These are phyloP conservation scores for Drosophila busckii DNA, from an alignment of 1,140 invertebrate genomes.

Conservation along the genomic window DNA sequence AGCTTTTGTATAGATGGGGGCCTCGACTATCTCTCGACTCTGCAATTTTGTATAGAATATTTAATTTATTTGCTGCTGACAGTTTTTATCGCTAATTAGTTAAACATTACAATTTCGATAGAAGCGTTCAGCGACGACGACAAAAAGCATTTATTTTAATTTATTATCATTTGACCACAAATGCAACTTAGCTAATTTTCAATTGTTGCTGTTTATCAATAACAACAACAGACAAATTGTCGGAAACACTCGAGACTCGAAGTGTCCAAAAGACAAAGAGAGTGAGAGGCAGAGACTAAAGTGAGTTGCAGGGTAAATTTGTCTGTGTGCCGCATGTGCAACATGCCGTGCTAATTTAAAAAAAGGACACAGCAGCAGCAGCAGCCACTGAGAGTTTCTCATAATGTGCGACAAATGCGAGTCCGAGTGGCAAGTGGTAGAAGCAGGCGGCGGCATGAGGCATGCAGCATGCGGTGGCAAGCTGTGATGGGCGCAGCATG, in stretches of 20 bases:
- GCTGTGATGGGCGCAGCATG: constrained; percentile 73
- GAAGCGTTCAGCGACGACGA: no score
- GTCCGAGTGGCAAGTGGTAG: constrained; percentile 5
- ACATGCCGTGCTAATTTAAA: constrained; percentile 74
- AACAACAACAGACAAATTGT: constrained; percentile 45
- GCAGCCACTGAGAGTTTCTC: constrained; percentile 56
- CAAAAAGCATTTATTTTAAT: constrained; percentile 55
- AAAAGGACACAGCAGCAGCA: constrained; percentile 61
- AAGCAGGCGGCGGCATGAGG: not conserved
- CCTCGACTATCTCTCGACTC: constrained; percentile 18
- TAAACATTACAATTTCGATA: constrained; percentile 64
- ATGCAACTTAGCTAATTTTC: constrained; percentile 70
- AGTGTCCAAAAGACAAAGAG: not conserved
- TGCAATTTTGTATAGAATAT: constrained; percentile 49
- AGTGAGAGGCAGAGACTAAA: not conserved
- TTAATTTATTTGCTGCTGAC: constrained; percentile 68
- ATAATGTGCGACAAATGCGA: constrained; percentile 64
- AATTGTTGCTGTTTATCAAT: constrained; percentile 19
- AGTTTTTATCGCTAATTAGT: constrained; percentile 73
- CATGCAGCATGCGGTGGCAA: constrained; percentile 34
- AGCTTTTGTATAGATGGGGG: constrained; percentile 34
- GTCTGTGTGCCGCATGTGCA: constrained; percentile 51
- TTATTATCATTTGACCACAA: constrained; percentile 68
- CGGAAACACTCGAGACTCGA: constrained; percentile 35
- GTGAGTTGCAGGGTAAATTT: not conserved